Evolutionary conservation across 92 coral and sea anemone species (phyloP).

Genomic region (Heteractis magnifica): DNA sequence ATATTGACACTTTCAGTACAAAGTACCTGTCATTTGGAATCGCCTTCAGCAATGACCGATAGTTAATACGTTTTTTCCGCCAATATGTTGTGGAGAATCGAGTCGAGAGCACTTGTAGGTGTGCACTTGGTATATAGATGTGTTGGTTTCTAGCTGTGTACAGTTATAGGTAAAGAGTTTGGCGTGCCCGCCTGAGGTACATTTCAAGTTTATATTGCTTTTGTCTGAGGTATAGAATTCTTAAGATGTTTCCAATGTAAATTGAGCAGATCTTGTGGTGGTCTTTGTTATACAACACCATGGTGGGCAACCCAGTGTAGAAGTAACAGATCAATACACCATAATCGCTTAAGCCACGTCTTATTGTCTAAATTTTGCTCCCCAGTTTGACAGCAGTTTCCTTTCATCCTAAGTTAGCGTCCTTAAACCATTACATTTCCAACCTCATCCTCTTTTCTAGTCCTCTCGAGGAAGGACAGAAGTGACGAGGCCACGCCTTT

Average conservation of each 20-base stretch:
- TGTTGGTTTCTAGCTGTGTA: neutral
- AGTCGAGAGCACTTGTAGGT: neutral
- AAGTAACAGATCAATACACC: neutral
- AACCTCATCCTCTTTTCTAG: neutral
- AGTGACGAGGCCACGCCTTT: neutral
- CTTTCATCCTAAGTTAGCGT: neutral
- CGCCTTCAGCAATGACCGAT: too few relatives aligned
- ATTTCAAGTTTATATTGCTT: neutral
- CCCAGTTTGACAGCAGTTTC: neutral
- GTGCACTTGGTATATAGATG: neutral
- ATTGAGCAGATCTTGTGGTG: neutral
- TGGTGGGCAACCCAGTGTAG: neutral
- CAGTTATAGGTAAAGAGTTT: neutral
- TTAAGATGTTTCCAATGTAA: neutral
- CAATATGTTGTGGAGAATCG: neutral
- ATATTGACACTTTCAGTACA: constrained; percentile 2
- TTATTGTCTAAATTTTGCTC: neutral
- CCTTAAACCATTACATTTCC: neutral
- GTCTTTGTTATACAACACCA: neutral
- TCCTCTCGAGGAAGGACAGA: neutral
- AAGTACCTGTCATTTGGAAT: neutral
- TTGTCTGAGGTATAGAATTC: neutral
- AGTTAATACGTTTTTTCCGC: neutral
- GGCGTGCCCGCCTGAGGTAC: neutral
- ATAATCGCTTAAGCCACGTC: too few relatives aligned